Evolutionary conservation across 2,797 vertebrate species (phyloP), one percentile per base, ranked within the genome.

Genomic region (Lepus townsendii): DNA sequence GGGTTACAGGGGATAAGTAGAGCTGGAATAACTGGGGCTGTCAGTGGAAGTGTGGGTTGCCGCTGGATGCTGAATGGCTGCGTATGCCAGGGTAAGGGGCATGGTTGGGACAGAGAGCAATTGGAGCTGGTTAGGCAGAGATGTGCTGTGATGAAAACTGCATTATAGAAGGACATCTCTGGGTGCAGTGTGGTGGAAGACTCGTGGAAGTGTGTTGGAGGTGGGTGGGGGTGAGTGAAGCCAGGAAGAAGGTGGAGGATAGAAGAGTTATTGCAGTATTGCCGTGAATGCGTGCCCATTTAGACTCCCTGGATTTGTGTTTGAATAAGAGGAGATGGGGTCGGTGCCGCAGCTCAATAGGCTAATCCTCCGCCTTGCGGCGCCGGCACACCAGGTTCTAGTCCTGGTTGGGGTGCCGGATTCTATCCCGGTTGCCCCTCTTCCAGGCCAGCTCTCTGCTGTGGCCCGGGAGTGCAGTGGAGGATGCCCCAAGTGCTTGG

Each of bases 261-360:
- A 65, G 77, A 22, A 7, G 1, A 32, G 79, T 20, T 65, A 24
- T 7, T 38, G 3, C 38, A 60, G 30, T 19, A 38, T 72, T 79
- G 24, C 69, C 0, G 4, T 65, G 7, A 50, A 20, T 47, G 17
- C 20, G 42, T 73, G 68, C 68, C 68, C 26, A 6, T 73, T 47
- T 9, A 0, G 72, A 75, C 26, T 20, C 38, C 35, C 47, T 30
- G 32, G 47, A 27, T 66, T 88, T 7, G 42, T 32, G 26, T 57
- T 96, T 94, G 52, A 73, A 52, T 54, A n/a, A 19, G 27, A 90
- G 10, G 35, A 82, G 86, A 63, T 14, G 68, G n/a, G 35, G 35
- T 3, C 35, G 35, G 35, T 35, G 35, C 35, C 4, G 35, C 35
- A 35, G 35, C 35, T 35, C 35, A 35, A 35, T 4, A 35, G 35